Evolutionary conservation across 2,797 vertebrate species (phyloP), one percentile per base, ranked within the genome.

Genomic region (Gymnocypris eckloni): DNA sequence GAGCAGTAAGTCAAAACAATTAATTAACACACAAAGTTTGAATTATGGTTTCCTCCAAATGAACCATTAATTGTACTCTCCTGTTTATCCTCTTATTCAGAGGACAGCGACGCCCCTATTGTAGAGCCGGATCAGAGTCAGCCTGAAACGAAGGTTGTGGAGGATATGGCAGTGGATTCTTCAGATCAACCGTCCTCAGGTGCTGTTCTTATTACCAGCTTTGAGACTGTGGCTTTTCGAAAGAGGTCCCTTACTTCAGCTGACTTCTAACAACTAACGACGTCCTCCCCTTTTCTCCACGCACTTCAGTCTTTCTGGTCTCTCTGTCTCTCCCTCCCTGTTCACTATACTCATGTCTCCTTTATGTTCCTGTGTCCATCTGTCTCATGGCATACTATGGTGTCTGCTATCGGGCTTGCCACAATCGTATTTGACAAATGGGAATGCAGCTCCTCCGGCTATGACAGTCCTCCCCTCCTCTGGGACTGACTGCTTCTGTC

Each of bases 191-290:
- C 88, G 11, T 88, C 91, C 10, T 92, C 92, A 82, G 92, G 94
- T 93, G 77, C 54, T 22, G 89, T 92, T 64, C 88, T 90, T 70
- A 93, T 94, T 87, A 81, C 87, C 4, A 87, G 90, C 87, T 92
- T 90, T 88, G 77, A 92, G 88, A 92, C 84, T 11, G 93, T 93
- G 89, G 12, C 87, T 87, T 93, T 91, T 90, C 82, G 87, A 89
- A 92, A 93, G 85, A 90, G 83, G 70, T 90, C 84, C 39, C 83
- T 86, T 48, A 82, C 77, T 75, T 73, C 66, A 18, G 72, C 85
- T 82, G 73, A 86, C 56, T 43, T 77, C 86, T 90, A 83, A 87
- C 69, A 61, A 83, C 59, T 79, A 69, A 77, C 59, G 73, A 11
- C 45, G 8, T 56, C 82, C 66, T 84, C 75, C 79, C 37, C 64